Percentiles rank a stretch among this genome's conserved stretches.
Conservation (phyloP, 2,888 invertebrate genomes). For the Cyclophora punctaria region DNA sequence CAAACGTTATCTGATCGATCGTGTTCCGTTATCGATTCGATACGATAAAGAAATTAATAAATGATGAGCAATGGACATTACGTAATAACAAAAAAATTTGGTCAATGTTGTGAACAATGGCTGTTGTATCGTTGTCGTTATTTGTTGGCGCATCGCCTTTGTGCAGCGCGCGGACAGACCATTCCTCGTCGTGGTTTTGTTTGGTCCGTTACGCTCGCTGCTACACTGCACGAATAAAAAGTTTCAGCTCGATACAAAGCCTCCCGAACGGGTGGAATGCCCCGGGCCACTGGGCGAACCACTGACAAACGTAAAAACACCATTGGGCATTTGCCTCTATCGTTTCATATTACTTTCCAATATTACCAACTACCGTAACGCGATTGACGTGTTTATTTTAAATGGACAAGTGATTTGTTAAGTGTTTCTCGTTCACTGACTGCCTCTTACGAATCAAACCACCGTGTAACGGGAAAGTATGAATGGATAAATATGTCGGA, state of each 20-base stretch:
- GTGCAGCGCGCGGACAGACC: slow-evolving; percentile 13
- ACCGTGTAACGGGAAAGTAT: too few species aligned
- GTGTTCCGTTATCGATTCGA: too few species aligned
- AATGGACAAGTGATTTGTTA: not conserved
- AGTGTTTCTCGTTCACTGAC: too few species aligned
- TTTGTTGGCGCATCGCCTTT: slow-evolving; percentile 18
- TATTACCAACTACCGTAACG: not conserved
- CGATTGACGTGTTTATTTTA: not conserved
- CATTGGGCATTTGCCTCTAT: slow-evolving; percentile 6
- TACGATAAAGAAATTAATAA: too few species aligned
- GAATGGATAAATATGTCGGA: too few species aligned
- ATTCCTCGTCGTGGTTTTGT: slow-evolving; percentile 17
- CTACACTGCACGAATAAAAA: slow-evolving; percentile 12
- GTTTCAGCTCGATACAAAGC: slow-evolving; percentile 16
- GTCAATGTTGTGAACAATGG: slow-evolving; percentile 9
- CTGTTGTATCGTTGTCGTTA: slow-evolving; percentile 14
- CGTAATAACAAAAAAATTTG: not conserved
- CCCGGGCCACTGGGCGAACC: slow-evolving; percentile 12
- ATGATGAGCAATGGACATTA: not conserved
- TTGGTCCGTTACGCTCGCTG: slow-evolving; percentile 14
- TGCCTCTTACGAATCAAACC: too few species aligned
- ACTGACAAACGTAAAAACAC: slow-evolving; percentile 20
- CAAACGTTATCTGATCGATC: too few species aligned
- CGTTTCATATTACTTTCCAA: slow-evolving; percentile 3
- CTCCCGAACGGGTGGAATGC: slow-evolving; percentile 15